Evolutionary conservation across 2,113 vertebrate genomes (phyloP).

Genomic region (Mirza zaza): DNA sequence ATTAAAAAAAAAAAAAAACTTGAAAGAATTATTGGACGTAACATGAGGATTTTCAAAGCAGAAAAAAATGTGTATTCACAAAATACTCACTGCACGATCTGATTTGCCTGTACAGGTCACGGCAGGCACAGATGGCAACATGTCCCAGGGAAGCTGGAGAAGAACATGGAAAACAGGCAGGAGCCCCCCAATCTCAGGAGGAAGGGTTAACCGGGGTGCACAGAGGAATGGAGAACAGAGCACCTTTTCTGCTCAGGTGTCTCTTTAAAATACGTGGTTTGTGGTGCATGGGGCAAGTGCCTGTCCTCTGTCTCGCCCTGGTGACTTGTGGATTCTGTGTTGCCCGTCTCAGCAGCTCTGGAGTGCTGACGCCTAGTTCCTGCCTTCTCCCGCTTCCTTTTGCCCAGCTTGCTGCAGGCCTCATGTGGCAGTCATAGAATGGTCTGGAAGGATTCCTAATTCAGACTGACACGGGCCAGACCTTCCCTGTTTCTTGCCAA

Average conservation of each 20-base stretch:
- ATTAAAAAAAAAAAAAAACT: background rate
- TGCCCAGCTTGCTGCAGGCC: background rate
- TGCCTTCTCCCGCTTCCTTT: background rate
- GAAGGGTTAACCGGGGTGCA: too few species aligned
- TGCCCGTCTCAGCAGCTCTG: rapidly evolving
- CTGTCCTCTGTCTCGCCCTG: too few species aligned
- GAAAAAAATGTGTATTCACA: background rate
- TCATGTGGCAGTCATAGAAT: background rate
- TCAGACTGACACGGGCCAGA: background rate
- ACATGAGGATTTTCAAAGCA: background rate
- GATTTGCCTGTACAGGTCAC: background rate
- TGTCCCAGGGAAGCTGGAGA: background rate
- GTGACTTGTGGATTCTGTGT: too few species aligned
- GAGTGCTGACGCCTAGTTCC: background rate
- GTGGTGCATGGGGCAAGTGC: rapidly evolving
- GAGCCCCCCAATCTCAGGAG: background rate
- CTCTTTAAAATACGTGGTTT: background rate
- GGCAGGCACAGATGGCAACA: too few species aligned
- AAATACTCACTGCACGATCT: background rate
- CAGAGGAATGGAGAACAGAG: background rate
- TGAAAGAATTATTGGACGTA: background rate
- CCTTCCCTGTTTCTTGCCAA: background rate
- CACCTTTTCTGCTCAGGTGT: background rate
- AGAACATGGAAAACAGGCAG: rapidly evolving
- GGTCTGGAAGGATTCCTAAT: background rate